Evolutionary conservation across 1,140 invertebrate species (phyloP).

Genomic region (Ylistrum balloti): DNA sequence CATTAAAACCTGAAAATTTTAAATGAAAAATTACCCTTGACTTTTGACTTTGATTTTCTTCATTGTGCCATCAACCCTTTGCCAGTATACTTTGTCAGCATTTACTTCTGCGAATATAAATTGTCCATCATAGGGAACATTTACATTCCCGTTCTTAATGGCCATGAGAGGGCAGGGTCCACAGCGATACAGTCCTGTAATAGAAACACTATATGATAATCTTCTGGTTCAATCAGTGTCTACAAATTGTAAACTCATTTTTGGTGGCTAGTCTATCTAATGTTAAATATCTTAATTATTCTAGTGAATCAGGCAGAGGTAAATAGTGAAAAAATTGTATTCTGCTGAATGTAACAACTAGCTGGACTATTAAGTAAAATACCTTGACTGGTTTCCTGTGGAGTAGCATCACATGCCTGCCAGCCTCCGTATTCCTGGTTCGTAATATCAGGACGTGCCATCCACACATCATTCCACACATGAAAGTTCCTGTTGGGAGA

Average conservation of each 20-base stretch:
- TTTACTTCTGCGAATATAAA: constrained; percentile 90
- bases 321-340: too few species aligned
- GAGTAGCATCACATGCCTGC: constrained; percentile 87
- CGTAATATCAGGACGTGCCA: constrained; percentile 43
- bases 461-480: constrained; percentile 60
- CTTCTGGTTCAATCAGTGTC: too few species aligned
- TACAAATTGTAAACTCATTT: too few species aligned
- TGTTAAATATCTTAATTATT: too few species aligned
- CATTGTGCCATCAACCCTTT: constrained; percentile 59
- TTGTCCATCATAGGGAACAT: constrained; percentile 87
- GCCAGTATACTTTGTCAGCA: constrained; percentile 87
- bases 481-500: constrained; percentile 50
- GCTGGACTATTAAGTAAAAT: background rate
- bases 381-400: constrained; percentile 89
- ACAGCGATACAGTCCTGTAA: constrained; percentile 84
- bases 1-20: too few species aligned
- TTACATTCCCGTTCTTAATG: constrained; percentile 87
- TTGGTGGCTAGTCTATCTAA: too few species aligned
- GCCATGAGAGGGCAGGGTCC: constrained; percentile 87
- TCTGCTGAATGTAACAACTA: too few species aligned
- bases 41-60: constrained; percentile 64
- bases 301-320: too few species aligned
- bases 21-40: constrained; percentile 57
- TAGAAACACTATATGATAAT: too few species aligned
- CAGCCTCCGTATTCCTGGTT: constrained; percentile 90